Percentiles rank a stretch among this genome's conserved stretches.
Evolutionary conservation across 1,140 invertebrate genomes (phyloP).

Genomic region (Zaprionus camerounensis): DNA sequence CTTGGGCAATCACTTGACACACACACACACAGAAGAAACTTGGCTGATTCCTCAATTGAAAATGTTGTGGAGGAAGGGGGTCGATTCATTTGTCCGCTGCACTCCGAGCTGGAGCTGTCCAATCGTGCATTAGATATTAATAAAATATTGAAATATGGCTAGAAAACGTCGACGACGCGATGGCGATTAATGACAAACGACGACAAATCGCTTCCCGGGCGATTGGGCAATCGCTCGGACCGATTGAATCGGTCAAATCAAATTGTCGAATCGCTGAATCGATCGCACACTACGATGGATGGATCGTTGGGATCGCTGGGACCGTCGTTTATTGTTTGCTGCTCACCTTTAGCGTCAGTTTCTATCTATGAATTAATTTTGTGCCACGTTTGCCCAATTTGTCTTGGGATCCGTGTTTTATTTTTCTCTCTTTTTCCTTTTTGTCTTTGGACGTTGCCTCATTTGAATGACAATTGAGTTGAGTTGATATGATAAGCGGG

Average conservation of each 20-base stretch:
- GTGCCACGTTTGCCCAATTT: constrained; percentile 58
- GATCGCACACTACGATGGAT: constrained; percentile 12
- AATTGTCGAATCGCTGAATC: constrained; percentile 24
- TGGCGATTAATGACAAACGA: constrained; percentile 47
- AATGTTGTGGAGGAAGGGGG: constrained; percentile 16
- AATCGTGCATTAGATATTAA: constrained; percentile 55
- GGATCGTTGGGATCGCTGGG: constrained; percentile 26
- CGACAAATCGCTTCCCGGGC: constrained; percentile 51
- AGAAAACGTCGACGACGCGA: constrained; percentile 19
- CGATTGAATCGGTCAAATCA: constrained; percentile 23
- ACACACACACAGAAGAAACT: constrained; percentile 23
- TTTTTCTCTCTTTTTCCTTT: constrained; percentile 6
- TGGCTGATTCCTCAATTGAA: constrained; percentile 20
- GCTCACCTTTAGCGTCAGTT: constrained; percentile 42
- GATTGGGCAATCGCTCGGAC: constrained; percentile 40
- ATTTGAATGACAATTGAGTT: constrained; percentile 59
- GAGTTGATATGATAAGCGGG: constrained; percentile 27
- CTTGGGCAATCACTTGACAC: constrained; percentile 60
- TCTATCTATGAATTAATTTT: constrained; percentile 54
- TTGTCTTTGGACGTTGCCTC: constrained; percentile 10
- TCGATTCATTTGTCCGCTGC: neutral
- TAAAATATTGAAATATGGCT: constrained; percentile 56
- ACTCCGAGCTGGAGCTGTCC: constrained; percentile 33
- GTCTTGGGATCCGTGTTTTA: constrained; percentile 15
- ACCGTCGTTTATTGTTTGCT: constrained; percentile 40